Base-by-base conservation (phyloP, 2,888 invertebrate genomes). In the Tiliacea citrago region DNA sequence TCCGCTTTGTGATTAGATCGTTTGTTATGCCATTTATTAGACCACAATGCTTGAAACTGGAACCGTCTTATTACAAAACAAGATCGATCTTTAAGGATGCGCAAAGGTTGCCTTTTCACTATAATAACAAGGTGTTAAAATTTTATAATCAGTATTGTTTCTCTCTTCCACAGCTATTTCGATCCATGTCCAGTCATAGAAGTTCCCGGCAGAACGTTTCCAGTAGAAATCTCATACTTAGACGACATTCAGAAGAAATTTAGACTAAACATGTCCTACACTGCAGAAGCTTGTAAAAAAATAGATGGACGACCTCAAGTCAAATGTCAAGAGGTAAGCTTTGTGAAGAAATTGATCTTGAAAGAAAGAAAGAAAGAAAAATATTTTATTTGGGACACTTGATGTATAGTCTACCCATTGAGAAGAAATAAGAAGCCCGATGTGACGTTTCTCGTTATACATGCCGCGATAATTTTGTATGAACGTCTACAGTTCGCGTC, bases 171-270 rank as follows among this genome's bases (percentile, higher is more conserved):
- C 89, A 96, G 96, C 63, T 96, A 96, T 88, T 96, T 96, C 83
- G 89, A 92, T 18, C 75, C 93, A 0, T 97, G 97, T 78, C 94
- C 95, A 0, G 88, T 96, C 0, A 90, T 97, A 75, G 94, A 97
- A 74, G 94, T 97, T 0, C 97, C 97, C 0, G 98, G 97, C 0
- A 96, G 97, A 60, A 96, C 97, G 0, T 97, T 95, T 88, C 97
- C 98, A 0, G 98, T 98, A 0, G 91, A 97, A 74, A 93, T 96
- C 78, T 91, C 96, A 53, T 97, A 97, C 90, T 82, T 98, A 57
- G 97, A 97, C 0, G 97, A 97, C 10, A 93, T 97, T 57, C 86
- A 91, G 72, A 88, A 86, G 63, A 93, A 90, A 65, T 94, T 90
- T 39, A 85, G 83, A 0, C 24, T 96, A 0, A 80, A 81, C 12